Percentiles rank a stretch among this genome's conserved stretches.
phyloP scores from a whole-genome alignment of 2,113 vertebrate species.

The Carlito syrichta region DNA sequence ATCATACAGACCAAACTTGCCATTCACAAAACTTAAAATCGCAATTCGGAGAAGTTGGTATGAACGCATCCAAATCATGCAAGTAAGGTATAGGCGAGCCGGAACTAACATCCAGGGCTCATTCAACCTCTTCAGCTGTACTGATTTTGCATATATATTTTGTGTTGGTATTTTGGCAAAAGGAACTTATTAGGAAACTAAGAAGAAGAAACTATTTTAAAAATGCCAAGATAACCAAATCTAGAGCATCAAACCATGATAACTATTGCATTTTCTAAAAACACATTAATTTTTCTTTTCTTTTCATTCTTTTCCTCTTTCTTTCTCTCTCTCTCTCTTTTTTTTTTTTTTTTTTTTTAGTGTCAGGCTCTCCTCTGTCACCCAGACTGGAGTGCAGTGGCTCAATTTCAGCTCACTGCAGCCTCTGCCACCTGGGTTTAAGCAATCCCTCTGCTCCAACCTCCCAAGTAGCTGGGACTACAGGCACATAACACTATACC shows the following conservation, averaged over 20 bases:
- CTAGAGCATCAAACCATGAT: not conserved
- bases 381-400: too few relatives aligned
- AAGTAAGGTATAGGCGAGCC: not conserved
- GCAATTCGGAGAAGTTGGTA: not conserved
- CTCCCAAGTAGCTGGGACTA: too few relatives aligned
- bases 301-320: too few relatives aligned
- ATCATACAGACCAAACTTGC: not conserved
- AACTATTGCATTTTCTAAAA: not conserved
- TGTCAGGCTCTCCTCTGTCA: too few relatives aligned
- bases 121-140: not conserved
- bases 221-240: not conserved
- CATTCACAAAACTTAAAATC: not conserved
- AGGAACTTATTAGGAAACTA: conserved; percentile 25
- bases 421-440: too few relatives aligned
- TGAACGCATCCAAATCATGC: not conserved
- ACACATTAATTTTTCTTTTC: too few relatives aligned
- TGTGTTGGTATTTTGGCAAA: not conserved
- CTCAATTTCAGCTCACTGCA: too few relatives aligned
- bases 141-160: not conserved
- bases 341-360: too few relatives aligned
- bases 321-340: too few relatives aligned
- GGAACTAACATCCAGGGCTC: not conserved
- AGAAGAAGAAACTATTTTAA: not conserved
- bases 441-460: too few relatives aligned
- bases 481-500: too few relatives aligned